Conservation (phyloP, 2,113 vertebrate genomes). For the Boleophthalmus pectinirostris region DNA sequence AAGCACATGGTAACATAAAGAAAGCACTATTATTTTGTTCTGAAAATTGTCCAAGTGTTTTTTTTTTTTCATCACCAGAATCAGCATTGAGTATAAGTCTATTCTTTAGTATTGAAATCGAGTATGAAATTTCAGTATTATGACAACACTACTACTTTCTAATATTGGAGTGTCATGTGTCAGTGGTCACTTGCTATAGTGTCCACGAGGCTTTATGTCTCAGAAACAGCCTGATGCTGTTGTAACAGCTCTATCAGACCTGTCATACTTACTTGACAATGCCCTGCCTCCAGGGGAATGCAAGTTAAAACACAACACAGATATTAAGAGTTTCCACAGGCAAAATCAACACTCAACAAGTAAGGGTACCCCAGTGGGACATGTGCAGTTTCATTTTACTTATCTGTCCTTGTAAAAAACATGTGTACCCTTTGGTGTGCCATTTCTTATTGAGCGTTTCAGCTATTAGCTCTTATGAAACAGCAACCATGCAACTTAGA, state of each 20-base stretch:
- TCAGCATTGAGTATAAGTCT: too few relatives aligned
- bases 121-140: too few relatives aligned
- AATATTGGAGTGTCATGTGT: not conserved
- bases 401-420: not conserved
- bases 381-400: conserved; percentile 7
- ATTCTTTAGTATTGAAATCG: too few relatives aligned
- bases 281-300: conserved; percentile 98
- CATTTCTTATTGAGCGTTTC: conserved; percentile 20
- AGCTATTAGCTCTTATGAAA: not conserved
- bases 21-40: too few relatives aligned
- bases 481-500: not conserved
- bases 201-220: too few relatives aligned
- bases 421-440: conserved; percentile 1
- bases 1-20: too few relatives aligned
- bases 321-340: conserved; percentile 82
- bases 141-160: not conserved
- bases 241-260: not conserved
- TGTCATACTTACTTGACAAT: conserved; percentile 93
- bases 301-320: conserved; percentile 94
- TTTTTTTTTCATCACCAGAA: too few relatives aligned
- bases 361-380: conserved; percentile 53
- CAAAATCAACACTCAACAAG: conserved; percentile 32
- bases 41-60: too few relatives aligned
- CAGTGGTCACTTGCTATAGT: too few relatives aligned
- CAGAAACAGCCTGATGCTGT: not conserved